These are phyloP conservation scores for Pheosia tremula DNA, from an alignment of 2,888 invertebrate genomes.

Conservation along the genomic window DNA sequence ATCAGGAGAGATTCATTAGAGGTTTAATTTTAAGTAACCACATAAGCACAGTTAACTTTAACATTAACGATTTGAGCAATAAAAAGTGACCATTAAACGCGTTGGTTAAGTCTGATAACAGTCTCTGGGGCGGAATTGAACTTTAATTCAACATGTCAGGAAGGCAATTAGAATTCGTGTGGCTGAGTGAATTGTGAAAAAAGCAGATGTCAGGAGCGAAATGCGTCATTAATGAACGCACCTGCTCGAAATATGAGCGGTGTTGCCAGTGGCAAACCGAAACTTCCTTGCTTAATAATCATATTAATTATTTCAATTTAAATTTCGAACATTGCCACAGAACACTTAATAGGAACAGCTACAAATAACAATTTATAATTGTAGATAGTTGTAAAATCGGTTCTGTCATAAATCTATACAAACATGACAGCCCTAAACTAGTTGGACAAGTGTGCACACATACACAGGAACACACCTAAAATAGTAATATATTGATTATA, in stretches of 20 bases:
- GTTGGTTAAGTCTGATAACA: constrained; percentile 40
- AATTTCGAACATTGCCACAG: not conserved
- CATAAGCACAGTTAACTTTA: constrained; percentile 20
- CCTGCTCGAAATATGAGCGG: constrained; percentile 64
- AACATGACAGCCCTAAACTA: constrained; percentile 21
- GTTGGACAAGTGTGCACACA: constrained; percentile 29
- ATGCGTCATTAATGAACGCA: constrained; percentile 70
- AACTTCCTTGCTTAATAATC: constrained; percentile 18
- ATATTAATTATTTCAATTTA: not conserved
- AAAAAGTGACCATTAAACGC: constrained; percentile 48
- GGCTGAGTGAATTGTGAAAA: constrained; percentile 69
- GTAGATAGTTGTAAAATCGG: not conserved
- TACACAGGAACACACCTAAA: constrained; percentile 46
- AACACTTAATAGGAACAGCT: not conserved
- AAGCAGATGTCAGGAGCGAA: constrained; percentile 75
- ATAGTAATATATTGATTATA: constrained; percentile 66
- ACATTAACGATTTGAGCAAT: constrained; percentile 39
- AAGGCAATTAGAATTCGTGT: constrained; percentile 69
- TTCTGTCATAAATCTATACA: constrained; percentile 3
- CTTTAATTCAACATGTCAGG: constrained; percentile 60
- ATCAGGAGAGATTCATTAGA: not conserved
- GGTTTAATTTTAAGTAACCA: constrained; percentile 7
- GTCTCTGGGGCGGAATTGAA: constrained; percentile 45
- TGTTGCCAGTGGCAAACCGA: constrained; percentile 43
- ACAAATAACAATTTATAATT: not conserved